Base-by-base conservation (phyloP, 2,113 vertebrate species). In the Ophthalmolycus amberensis region DNA sequence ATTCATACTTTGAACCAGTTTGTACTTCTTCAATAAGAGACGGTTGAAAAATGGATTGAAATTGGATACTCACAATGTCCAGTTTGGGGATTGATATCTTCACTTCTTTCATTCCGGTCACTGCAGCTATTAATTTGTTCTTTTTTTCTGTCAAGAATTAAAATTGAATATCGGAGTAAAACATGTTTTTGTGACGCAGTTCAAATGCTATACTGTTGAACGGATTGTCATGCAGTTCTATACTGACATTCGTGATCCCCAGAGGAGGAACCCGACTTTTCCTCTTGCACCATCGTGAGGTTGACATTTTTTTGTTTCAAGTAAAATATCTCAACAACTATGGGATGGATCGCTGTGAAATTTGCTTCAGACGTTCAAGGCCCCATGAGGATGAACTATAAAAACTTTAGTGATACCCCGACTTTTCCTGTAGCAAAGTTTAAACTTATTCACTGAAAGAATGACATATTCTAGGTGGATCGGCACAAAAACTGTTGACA, bases 81-180 rank as follows among this genome's bases (percentile, higher is more conserved):
- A 89, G 70, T 64, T 82, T 90, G 3, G 42, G 56, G 42, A 89
- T 40, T 0, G 80, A 4, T 40, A 90, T 79, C 65, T 75, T 92
- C 15, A 88, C 46, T 48, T 88, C 40, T 85, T 88, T 89, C 71
- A 82, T 86, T 12, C n/a, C 15, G 10, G 3, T 7, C 50, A 82
- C 0, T 6, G 38, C 44, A 46, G 64, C 59, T 1, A 20, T 32
- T 2, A 63, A 4, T 27, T 40, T 76, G 2, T 62, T 80, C 9
- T 75, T 71, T 48, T 40, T 75, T 63, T 40, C 85, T 85, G 2
- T 42, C 60, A 60, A 71, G 8, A n/a, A 29, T 6, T 34, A 1
- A 42, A n/a, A 58, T n/a, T 6, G 58, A 58, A 74, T 8, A 58
- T 14, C 6, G 2, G 46, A 11, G 64, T 48, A 62, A 62, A 69